phyloP scores from a whole-genome alignment of 2,888 invertebrate genomes.

The Nesidiocoris tenuis region DNA sequence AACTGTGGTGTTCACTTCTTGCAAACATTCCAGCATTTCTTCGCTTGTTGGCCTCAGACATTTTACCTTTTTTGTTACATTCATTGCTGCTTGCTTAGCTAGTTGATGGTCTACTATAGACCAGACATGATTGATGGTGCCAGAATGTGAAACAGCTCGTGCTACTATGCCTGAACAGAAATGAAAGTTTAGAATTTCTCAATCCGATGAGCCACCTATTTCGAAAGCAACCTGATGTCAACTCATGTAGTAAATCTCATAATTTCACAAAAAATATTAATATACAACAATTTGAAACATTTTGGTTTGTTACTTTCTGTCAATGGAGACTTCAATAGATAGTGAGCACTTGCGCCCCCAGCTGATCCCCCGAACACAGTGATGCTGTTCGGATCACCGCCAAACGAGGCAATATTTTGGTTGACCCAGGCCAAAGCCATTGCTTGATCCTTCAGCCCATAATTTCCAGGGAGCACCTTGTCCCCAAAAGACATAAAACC shows the following conservation, averaged over 20 bases:
- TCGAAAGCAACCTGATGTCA: too few species aligned
- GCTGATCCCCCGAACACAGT: constrained; percentile 17
- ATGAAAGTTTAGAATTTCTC: too few species aligned
- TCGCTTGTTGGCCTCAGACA: neutral
- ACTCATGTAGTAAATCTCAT: too few species aligned
- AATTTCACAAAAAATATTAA: too few species aligned
- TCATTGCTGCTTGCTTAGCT: neutral
- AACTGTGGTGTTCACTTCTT: neutral
- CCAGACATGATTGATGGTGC: neutral
- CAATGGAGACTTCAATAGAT: constrained; percentile 1
- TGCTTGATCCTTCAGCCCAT: constrained; percentile 16
- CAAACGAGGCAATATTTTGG: constrained; percentile 12
- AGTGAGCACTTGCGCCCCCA: constrained; percentile 14
- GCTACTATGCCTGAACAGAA: constrained; percentile 1
- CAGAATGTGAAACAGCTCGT: constrained; percentile 4
- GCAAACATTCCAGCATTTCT: constrained; percentile 10
- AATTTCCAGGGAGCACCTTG: constrained; percentile 7
- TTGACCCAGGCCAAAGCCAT: constrained; percentile 21
- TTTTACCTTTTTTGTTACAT: neutral
- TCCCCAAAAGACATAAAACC: constrained; percentile 20
- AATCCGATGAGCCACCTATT: too few species aligned
- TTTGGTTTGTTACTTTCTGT: constrained; percentile 11
- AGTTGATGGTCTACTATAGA: neutral
- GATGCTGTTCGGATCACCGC: constrained; percentile 9
- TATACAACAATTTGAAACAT: too few species aligned